phyloP scores from a whole-genome alignment of 2,797 vertebrate species.

The Notamacropus eugenii region DNA sequence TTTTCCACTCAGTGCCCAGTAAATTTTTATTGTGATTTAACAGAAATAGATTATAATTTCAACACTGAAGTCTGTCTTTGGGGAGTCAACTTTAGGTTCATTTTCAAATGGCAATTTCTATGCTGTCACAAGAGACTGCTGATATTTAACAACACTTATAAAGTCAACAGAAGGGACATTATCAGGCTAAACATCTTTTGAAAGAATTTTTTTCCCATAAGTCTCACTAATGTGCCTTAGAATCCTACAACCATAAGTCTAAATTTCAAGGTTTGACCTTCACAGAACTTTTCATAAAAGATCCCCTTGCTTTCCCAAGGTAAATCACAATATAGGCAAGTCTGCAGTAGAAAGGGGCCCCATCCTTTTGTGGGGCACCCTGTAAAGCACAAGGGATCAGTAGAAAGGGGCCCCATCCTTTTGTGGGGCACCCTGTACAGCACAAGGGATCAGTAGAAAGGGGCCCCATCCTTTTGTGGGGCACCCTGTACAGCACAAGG shows the following conservation, averaged over 20 bases:
- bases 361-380: not conserved
- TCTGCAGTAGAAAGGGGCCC: not conserved
- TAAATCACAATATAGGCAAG: not conserved
- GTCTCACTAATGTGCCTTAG: not conserved
- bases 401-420: not conserved
- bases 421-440: not conserved
- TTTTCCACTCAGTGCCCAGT: not conserved
- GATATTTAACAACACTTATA: not conserved
- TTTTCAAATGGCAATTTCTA: not conserved
- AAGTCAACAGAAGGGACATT: not conserved
- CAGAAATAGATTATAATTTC: not conserved
- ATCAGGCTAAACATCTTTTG: not conserved
- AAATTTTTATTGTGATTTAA: not conserved
- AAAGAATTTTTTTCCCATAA: not conserved
- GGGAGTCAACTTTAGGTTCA: not conserved
- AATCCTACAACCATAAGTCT: not conserved
- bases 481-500: not conserved
- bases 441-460: not conserved
- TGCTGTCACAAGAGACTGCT: not conserved
- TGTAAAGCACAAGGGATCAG: not conserved
- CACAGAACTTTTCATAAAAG: not conserved
- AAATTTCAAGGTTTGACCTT: not conserved
- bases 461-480: not conserved
- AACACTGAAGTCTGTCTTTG: not conserved
- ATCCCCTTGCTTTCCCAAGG: not conserved